phyloP scores from a whole-genome alignment of 2,888 invertebrate species.

The Colostygia pectinataria region DNA sequence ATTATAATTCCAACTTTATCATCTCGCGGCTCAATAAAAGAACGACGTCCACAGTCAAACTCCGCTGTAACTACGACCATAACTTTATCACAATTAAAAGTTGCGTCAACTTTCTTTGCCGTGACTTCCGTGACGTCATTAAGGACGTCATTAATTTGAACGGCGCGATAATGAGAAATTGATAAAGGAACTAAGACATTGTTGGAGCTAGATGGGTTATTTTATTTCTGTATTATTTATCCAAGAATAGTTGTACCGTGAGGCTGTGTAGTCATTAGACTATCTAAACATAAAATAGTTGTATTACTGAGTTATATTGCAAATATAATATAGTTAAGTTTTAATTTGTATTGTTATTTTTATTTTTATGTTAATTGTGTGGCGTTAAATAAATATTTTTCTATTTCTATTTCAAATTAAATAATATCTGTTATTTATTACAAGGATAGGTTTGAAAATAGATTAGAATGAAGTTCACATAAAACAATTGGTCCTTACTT shows the following conservation, averaged over 20 bases:
- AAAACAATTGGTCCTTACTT: too few species aligned
- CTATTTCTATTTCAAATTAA: too few species aligned
- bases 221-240: neutral
- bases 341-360: too few species aligned
- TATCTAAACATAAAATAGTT: too few species aligned
- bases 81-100: slow-evolving; percentile 25
- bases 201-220: neutral
- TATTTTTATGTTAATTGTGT: too few species aligned
- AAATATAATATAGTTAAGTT: too few species aligned
- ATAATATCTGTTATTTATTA: too few species aligned
- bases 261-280: too few species aligned
- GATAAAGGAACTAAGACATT: slow-evolving; percentile 2
- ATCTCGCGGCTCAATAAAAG: slow-evolving; percentile 10
- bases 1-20: neutral
- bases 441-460: too few species aligned
- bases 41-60: slow-evolving; percentile 7
- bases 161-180: slow-evolving; percentile 12
- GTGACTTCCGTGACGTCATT: slow-evolving; percentile 21
- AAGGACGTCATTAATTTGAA: slow-evolving; percentile 18
- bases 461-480: too few species aligned
- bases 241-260: neutral
- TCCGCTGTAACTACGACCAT: slow-evolving; percentile 14
- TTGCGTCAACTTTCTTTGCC: slow-evolving; percentile 17
- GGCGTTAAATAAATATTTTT: too few species aligned
- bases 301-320: too few species aligned